Evolutionary conservation across 2,888 invertebrate genomes (phyloP), one percentile per base, ranked within the genome.

Genomic region (Eupeodes luniger): DNA sequence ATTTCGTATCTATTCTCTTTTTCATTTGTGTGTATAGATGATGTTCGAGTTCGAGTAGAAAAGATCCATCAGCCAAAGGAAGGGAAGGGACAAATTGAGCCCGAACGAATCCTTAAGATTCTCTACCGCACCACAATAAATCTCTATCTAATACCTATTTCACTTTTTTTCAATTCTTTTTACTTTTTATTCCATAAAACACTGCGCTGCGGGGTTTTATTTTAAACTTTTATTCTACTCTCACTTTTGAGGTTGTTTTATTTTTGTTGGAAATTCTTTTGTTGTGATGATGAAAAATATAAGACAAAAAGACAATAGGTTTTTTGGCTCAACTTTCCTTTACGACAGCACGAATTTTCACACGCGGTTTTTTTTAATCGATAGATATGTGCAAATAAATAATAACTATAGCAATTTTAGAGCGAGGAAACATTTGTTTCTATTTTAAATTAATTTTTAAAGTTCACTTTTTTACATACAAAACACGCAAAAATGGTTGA

Each of bases 241-340:
- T 88, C 88, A 88, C 88, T 88, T 88, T 84, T 85, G 81, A 53
- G 11, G 55, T 53, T 84, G 27, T 62, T 78, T 77, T 77, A 77
- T 49, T 70, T 36, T 62, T 27, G 4, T 49, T 27, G 19, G 70
- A 55, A 27, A 44, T 76, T 62, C 12, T 36, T 12, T 78, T 76
- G 66, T 51, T 80, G 66, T 34, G 27, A 51, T 67, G n/a, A 34
- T 77, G 64, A 76, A 83, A 75, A 83, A 77, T 75, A 74, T 40
- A 27, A 51, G 19, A 59, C 69, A 70, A 78, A 11, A 19, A 51
- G 44, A 59, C 47, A n/a, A 59, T 16, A 40, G 12, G 27, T 64
- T 55, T 80, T 74, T 67, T n/a, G n/a, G n/a, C n/a, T n/a, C n/a
- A n/a, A n/a, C n/a, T n/a, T n/a, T n/a, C n/a, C n/a, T n/a, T n/a